A percentile compares a stretch with the other conserved stretches of the same genome.
These are phyloP conservation scores for Cuniculus paca DNA, from an alignment of 2,797 vertebrate species.

Conservation along the genomic window DNA sequence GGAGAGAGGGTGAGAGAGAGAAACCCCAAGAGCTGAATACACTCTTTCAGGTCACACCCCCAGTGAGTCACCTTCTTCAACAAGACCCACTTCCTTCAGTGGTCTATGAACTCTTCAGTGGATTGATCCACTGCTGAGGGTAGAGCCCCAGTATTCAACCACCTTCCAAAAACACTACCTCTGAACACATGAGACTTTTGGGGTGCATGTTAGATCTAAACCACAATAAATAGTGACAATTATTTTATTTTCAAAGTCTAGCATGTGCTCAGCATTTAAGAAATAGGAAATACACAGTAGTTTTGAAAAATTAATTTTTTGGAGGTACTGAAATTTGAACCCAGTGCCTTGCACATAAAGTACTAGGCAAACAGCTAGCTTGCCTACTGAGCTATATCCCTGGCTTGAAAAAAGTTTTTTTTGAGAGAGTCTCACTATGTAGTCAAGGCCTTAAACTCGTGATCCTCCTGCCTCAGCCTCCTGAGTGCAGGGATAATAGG, in stretches of 20 bases:
- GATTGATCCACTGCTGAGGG: not conserved
- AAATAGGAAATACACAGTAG: slow-evolving; percentile 15
- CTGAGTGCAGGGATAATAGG: not conserved
- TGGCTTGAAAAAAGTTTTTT: not conserved
- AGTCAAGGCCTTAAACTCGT: not conserved
- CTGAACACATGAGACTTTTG: not conserved
- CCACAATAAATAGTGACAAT: not conserved
- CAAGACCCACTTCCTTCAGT: not conserved
- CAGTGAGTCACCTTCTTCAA: not conserved
- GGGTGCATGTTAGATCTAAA: not conserved
- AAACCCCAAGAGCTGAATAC: not conserved
- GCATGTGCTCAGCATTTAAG: not conserved
- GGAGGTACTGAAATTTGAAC: not conserved
- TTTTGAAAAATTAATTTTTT: not conserved
- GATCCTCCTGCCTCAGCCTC: not conserved
- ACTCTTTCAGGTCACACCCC: not conserved
- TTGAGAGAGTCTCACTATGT: not conserved
- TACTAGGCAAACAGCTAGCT: not conserved
- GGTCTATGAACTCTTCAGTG: not conserved
- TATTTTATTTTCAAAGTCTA: slow-evolving; percentile 26
- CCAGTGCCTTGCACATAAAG: not conserved
- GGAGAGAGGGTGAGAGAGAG: not conserved
- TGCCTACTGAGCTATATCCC: not conserved
- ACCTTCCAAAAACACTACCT: not conserved
- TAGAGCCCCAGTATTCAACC: not conserved